Base-by-base conservation (phyloP, 2,888 invertebrate species). In the Acleris laterana region DNA sequence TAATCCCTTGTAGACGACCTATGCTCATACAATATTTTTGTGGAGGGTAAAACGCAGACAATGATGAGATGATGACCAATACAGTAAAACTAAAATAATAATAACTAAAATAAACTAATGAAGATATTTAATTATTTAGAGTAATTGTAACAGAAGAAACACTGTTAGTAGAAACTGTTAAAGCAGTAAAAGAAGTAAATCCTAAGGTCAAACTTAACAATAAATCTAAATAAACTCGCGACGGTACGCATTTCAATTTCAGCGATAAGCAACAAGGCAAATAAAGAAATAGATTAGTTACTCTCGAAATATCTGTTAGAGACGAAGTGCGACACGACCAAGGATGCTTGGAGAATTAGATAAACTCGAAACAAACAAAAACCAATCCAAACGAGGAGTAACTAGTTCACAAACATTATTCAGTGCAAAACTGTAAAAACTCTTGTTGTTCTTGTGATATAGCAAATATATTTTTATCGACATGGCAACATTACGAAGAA, bases 201-300 rank as follows among this genome's bases (percentile, higher is more conserved):
- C 16, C 16, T 51, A 57, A 66, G 62, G 61, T 38, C n/a, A 22
- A 59, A 62, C 50, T 62, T 51, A 52, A 66, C 17, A 16, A 62
- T 4, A 22, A 16, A 48, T 50, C 22, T 9, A 57, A 57, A 62
- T 55, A 65, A 50, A 48, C 17, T 28, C 0, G 51, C 57, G 61
- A 66, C 66, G 19, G 32, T 52, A 52, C 66, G 52, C 61, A 57
- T 66, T 66, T 62, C 57, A 57, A 66, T 57, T 64, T 49, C 59
- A 52, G 25, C 52, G 63, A 55, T 70, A 72, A 71, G 58, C 63
- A 63, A 13, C 48, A 63, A 22, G 61, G 60, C 55, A 69, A 69
- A 72, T 48, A 70, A 61, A 58, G 58, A 68, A 63, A 63, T 61
- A 63, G 68, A 70, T 71, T 65, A 72, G 62, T 62, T 58, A 48